These are phyloP conservation scores for Electrophaes corylata DNA, from an alignment of 2,888 invertebrate species.

Conservation along the genomic window DNA sequence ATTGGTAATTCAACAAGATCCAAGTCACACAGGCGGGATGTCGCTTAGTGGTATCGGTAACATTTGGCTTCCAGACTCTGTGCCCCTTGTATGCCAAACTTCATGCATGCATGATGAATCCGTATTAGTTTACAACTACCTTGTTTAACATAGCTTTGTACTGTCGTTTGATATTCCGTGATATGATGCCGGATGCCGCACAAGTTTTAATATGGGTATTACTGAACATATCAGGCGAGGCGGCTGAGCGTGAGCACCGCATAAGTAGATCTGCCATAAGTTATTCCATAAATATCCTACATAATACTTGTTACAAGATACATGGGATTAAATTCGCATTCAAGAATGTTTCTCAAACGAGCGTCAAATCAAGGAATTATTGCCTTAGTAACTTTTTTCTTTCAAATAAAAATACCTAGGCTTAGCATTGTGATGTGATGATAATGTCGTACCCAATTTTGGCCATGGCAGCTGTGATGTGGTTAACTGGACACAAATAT, in stretches of 20 bases:
- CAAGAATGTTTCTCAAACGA: background rate
- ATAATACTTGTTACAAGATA: slow-evolving; percentile 6
- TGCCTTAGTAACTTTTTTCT: background rate
- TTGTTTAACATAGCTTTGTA: slow-evolving; percentile 69
- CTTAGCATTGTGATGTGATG: background rate
- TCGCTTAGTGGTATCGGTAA: slow-evolving; percentile 38
- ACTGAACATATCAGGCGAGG: slow-evolving; percentile 21
- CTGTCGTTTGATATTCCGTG: slow-evolving; percentile 66
- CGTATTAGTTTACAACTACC: slow-evolving; percentile 67
- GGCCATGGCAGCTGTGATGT: no score
- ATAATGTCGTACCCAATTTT: no score
- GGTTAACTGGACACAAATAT: no score
- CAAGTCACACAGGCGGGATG: slow-evolving; percentile 10
- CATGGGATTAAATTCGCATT: slow-evolving; percentile 8
- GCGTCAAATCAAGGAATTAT: background rate
- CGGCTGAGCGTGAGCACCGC: slow-evolving; percentile 5
- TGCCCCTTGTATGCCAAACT: slow-evolving; percentile 49
- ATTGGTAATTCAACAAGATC: slow-evolving; percentile 19
- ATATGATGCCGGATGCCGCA: slow-evolving; percentile 52
- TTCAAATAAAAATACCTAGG: background rate
- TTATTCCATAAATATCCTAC: slow-evolving; percentile 14
- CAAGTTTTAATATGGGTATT: slow-evolving; percentile 46
- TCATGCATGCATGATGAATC: slow-evolving; percentile 73
- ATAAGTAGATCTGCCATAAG: slow-evolving; percentile 18
- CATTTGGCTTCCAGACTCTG: slow-evolving; percentile 35